Evolutionary conservation across 1,140 invertebrate species (phyloP).

Genomic region (Brachionus angularis): DNA sequence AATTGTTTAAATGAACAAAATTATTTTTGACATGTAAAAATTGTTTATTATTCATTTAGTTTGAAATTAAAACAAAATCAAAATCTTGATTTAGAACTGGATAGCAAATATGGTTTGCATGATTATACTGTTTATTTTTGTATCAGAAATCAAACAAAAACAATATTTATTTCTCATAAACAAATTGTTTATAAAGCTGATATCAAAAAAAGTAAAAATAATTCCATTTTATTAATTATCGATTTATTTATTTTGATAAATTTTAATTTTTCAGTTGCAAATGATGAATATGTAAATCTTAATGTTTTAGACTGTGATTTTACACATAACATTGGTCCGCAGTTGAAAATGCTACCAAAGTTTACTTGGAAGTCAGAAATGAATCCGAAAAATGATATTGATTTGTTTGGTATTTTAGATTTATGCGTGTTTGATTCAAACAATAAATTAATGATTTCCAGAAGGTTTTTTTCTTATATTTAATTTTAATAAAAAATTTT

Average conservation of each 20-base stretch:
- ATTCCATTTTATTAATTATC: neutral
- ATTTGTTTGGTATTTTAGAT: constrained; percentile 10
- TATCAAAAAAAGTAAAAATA: constrained; percentile 4
- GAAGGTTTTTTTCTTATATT: neutral
- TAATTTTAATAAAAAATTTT: too few relatives aligned
- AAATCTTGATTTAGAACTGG: constrained; percentile 2
- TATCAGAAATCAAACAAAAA: constrained; percentile 21
- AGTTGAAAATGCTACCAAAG: constrained; percentile 26
- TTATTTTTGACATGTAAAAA: too few relatives aligned
- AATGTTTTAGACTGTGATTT: constrained; percentile 13
- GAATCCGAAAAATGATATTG: constrained; percentile 14
- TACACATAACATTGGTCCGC: constrained; percentile 2
- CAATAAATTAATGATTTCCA: neutral
- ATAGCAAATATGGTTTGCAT: constrained; percentile 7
- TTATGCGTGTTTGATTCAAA: constrained; percentile 35
- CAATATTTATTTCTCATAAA: neutral
- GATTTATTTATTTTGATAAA: neutral
- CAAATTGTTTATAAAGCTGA: neutral
- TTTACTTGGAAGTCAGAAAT: constrained; percentile 29
- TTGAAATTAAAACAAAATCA: neutral
- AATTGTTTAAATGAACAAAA: neutral
- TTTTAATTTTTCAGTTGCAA: neutral
- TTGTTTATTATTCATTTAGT: too few relatives aligned
- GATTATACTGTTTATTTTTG: constrained; percentile 13
- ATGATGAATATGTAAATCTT: neutral